A percentile compares a stretch with the other conserved stretches of the same genome.
phyloP scores from a whole-genome alignment of 2,113 vertebrate species.

The Physeter macrocephalus region DNA sequence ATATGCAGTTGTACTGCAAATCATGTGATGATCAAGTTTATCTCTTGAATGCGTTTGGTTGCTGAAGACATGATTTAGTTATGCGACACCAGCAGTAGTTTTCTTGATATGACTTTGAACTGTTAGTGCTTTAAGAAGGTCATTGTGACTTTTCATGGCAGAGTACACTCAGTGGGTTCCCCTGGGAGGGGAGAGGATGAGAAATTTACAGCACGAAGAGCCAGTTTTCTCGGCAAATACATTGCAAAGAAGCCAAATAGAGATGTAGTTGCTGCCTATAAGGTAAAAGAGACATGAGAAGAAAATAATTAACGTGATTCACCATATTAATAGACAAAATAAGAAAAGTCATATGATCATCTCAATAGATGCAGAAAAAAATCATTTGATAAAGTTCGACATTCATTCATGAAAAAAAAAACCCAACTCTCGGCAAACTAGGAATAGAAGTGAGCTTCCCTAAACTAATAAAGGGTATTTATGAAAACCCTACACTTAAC shows the following conservation, averaged over 20 bases:
- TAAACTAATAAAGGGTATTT: not conserved
- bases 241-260: not conserved
- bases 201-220: not conserved
- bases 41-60: too few relatives aligned
- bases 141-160: not conserved
- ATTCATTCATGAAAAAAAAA: not conserved
- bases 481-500: not conserved
- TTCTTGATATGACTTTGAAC: too few relatives aligned
- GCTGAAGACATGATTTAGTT: too few relatives aligned
- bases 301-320: not conserved
- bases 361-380: not conserved
- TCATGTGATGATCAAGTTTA: too few relatives aligned
- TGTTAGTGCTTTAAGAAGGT: too few relatives aligned
- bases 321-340: not conserved
- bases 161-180: not conserved
- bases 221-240: not conserved
- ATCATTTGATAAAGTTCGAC: not conserved
- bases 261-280: not conserved
- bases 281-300: not conserved
- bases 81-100: too few relatives aligned
- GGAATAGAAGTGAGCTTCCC: not conserved
- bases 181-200: not conserved
- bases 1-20: too few relatives aligned
- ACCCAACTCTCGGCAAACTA: not conserved
- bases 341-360: not conserved